Percentiles rank a stretch among this genome's conserved stretches.
Evolutionary conservation across 1,140 invertebrate species (phyloP).

Genomic region (Solen grandis): DNA sequence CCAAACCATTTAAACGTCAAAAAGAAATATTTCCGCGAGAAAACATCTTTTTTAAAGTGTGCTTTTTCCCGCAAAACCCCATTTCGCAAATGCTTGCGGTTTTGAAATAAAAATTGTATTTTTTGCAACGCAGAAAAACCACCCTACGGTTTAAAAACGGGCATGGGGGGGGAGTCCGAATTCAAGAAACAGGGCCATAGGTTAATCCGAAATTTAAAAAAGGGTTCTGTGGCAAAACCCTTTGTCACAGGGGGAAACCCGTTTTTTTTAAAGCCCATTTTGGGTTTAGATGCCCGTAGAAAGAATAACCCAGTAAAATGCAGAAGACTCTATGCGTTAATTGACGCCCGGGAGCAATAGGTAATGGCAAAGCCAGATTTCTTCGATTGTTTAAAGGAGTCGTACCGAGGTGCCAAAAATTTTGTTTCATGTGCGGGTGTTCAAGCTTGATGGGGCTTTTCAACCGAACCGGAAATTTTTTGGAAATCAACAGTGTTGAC

Average conservation of each 20-base stretch:
- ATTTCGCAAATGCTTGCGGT: neutral
- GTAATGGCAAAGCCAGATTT: constrained; percentile 32
- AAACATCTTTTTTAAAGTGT: neutral
- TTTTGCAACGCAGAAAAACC: neutral
- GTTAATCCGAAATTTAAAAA: neutral
- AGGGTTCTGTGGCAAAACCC: neutral
- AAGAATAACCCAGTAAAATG: neutral
- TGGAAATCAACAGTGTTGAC: neutral
- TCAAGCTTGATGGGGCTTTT: neutral
- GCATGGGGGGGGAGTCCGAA: neutral
- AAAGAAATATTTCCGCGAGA: neutral
- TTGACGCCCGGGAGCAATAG: constrained; percentile 50
- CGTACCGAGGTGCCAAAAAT: neutral
- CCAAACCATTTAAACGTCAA: neutral
- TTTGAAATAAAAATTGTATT: neutral
- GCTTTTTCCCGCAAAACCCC: neutral
- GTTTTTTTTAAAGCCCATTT: neutral
- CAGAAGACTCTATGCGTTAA: constrained; percentile 17
- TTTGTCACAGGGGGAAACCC: neutral
- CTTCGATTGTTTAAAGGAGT: constrained; percentile 7
- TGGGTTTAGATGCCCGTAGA: neutral
- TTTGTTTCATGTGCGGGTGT: constrained; percentile 2
- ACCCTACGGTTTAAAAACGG: neutral
- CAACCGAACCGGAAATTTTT: neutral
- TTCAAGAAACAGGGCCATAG: neutral